Base-by-base conservation (phyloP, 2,113 vertebrate genomes). In the Thamnaconus septentrionalis region DNA sequence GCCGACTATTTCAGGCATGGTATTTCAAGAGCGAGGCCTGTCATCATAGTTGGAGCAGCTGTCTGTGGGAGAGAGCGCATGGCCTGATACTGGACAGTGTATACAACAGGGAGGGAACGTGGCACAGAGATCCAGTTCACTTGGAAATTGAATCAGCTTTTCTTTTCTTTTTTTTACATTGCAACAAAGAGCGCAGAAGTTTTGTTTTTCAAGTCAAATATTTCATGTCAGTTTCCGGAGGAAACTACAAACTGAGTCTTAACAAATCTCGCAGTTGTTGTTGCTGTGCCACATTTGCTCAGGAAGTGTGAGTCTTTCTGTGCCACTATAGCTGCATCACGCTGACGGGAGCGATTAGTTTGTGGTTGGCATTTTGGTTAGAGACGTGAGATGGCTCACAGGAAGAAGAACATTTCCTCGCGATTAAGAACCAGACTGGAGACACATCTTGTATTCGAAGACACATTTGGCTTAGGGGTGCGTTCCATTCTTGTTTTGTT, bases 1-100 rank as follows among this genome's bases (percentile, higher is more conserved):
- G 47, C 39, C n/a, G 64, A 71, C 82, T 89, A 88, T 90, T 87
- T 85, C 61, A 61, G 76, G 77, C 70, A 40, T 82, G 73, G 73
- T 75, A 79, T 85, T 73, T 83, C 18, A 59, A 64, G 59, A 53
- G 41, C 5, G 48, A 55, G 42, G 63, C 64, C 72, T 83, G 74
- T 82, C 81, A 79, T 78, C 61, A 59, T 60, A 43, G 47, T 9
- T 41, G 69, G 10, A 72, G 78, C 86, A 81, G 85, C 78, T 84
- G 83, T 66, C 80, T 71, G 79, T 81, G 79, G 74, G 82, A 62
- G 72, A 66, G 40, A 43, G 7, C 12, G 7, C 45, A 50, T 53
- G 12, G 66, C 5, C 51, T 18, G 31, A 53, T 49, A 46, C 31
- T 12, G 53, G 61, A 45, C 44, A 5, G 18, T 31, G 18, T 31